Evolutionary conservation across 64 coral and sea anemone species (phyloP), one percentile per base, ranked within the genome.

Genomic region (Montipora sp.): DNA sequence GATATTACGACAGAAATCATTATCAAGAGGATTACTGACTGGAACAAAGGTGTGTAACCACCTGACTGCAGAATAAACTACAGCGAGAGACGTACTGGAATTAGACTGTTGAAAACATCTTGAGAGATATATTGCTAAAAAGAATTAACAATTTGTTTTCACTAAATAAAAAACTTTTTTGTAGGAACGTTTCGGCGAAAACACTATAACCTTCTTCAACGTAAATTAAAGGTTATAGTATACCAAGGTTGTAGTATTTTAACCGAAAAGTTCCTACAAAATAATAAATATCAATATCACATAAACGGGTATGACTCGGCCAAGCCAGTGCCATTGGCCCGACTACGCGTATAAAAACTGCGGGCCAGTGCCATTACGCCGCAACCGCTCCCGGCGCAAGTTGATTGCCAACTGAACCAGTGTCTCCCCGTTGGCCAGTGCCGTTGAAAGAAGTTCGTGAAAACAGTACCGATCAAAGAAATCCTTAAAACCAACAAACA

Each of bases 1-100:
- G 18, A 78, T 78, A 85, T 92, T 92, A 20, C 69, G 59, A 76
- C 80, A 92, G 63, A 86, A 59, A 51, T 71, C 72, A 75, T 76
- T 85, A 51, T 92, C 90, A 13, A 92, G 76, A 75, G 90, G 90
- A 57, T 92, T 92, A 57, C 47, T 61, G 23, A 15, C 53, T 46
- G 80, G 90, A 59, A 84, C 48, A 66, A 88, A 75, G 3, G 86
- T 22, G 70, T 88, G 69, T 18, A 75, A 75, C 71, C 86, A 88
- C 21, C 77, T 88, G 46, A 88, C 45, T 19, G 86, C 86, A 0
- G 86, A 69, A 48, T 88, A 58, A 22, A 70, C 65, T 51, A 36
- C 5, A 23, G 47, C 27, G 48, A 48, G 21, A 80, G 85, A 88
- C 13, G 24, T 1, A 44, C 70, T 27, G 3, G 71, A 88, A 11